Base-by-base conservation (phyloP, 2,113 vertebrate species). In the Dasyprocta punctata region DNA sequence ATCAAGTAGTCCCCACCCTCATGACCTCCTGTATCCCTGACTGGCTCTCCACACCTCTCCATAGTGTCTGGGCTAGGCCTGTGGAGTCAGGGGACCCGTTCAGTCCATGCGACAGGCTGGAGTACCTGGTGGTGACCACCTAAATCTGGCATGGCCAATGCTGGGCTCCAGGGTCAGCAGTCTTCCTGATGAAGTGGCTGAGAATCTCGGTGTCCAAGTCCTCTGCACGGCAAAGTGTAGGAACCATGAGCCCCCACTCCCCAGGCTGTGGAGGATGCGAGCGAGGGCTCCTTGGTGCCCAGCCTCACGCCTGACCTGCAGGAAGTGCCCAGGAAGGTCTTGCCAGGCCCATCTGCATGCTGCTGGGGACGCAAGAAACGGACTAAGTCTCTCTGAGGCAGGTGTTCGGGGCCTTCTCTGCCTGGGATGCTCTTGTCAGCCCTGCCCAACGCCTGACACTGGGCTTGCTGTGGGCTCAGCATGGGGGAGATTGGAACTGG, bases 211-310 rank as follows among this genome's bases (percentile, higher is more conserved):
- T 3, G 30, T 60, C 28, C 54, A 12, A 7, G 58, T 16, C 5
- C n/a, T 9, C 81, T 30, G 22, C 12, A 47, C 44, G 11, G 56
- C 7, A 36, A 1, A 54, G 17, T 19, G 65, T 2, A 11, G 75
- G 28, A 3, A 7, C 36, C 41, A 71, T 3, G 71, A 30, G 12
- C 30, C 28, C 12, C 69, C n/a, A 12, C 36, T 30, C 26, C 22
- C 22, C 5, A 9, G 56, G 38, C 61, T 28, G 5, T 19, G n/a
- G 49, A 6, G 19, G 9, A 5, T 26, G 33, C 19, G 36, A 5
- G 3, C 0, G 44, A 20, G 49, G 49, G 20, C 2, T 17, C 3
- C 6, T 3, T 3, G 1, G 52, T 26, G 5, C 47, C 56, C 19
- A 58, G 41, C 60, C 33, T 10, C 7, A 33, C 4, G 7, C 38